phyloP scores from a whole-genome alignment of 2,888 invertebrate species.

The Caenorhabditis afra region DNA sequence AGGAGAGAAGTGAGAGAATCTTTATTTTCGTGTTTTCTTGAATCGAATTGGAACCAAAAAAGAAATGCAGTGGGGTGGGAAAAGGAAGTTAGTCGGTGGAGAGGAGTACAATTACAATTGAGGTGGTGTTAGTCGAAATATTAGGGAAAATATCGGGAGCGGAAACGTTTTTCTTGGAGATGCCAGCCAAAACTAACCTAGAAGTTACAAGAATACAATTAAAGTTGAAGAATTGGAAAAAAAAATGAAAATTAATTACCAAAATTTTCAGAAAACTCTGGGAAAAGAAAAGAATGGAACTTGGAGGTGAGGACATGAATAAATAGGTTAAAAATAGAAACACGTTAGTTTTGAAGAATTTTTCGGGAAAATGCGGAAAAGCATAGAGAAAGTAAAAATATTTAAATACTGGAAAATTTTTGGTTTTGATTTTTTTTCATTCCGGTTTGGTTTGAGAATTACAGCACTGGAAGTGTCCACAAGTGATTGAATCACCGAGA shows the following conservation, averaged over 20 bases:
- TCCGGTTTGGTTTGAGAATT: neutral
- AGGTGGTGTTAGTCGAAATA: too few species aligned
- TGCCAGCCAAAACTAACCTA: too few species aligned
- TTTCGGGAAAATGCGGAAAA: neutral
- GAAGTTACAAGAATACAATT: too few species aligned
- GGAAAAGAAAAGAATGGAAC: neutral
- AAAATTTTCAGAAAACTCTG: neutral
- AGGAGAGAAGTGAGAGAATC: too few species aligned
- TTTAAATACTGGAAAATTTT: too few species aligned
- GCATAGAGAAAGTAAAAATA: neutral
- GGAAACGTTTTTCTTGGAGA: too few species aligned
- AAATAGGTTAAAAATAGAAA: constrained; percentile 16
- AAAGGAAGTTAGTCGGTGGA: neutral
- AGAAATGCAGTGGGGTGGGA: neutral
- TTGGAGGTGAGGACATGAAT: constrained; percentile 14
- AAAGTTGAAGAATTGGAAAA: too few species aligned
- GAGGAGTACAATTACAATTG: too few species aligned
- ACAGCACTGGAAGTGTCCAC: constrained; percentile 44
- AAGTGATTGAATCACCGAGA: constrained; percentile 56
- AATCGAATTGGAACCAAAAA: too few species aligned
- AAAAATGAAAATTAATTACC: constrained; percentile 8
- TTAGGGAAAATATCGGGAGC: too few species aligned
- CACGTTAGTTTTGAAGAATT: constrained; percentile 12
- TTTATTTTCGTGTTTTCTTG: too few species aligned
- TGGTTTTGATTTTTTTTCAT: too few species aligned